These are phyloP conservation scores for Loris lydekkerianus DNA, from an alignment of 2,797 vertebrate species.

Conservation along the genomic window DNA sequence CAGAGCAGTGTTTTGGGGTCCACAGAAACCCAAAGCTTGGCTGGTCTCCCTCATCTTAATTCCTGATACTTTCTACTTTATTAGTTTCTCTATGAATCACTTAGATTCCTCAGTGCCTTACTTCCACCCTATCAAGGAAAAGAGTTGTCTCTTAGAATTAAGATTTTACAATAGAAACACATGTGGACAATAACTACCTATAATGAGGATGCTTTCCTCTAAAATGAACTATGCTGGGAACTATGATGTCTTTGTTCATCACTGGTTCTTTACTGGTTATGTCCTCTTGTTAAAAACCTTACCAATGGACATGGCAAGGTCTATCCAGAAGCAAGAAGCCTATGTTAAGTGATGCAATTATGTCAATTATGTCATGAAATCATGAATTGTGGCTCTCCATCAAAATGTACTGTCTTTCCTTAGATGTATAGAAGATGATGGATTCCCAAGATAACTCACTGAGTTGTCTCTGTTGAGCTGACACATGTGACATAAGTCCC, in stretches of 20 bases:
- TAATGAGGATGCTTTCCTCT: not conserved
- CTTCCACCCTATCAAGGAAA: not conserved
- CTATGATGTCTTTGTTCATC: not conserved
- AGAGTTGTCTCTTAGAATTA: not conserved
- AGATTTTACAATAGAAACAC: not conserved
- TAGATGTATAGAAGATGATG: not conserved
- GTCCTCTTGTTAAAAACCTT: not conserved
- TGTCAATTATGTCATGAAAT: constrained; percentile 32
- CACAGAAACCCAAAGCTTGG: not conserved
- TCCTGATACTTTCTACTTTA: not conserved
- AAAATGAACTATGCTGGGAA: not conserved
- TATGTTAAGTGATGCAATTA: not conserved
- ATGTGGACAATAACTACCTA: not conserved
- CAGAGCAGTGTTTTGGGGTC: not conserved
- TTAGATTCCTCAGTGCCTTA: not conserved
- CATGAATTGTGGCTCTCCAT: not conserved
- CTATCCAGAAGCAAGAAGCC: constrained; percentile 3
- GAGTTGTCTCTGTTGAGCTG: constrained; percentile 34
- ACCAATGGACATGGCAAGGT: not conserved
- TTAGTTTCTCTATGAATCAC: constrained; percentile 20
- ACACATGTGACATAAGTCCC: constrained; percentile 26
- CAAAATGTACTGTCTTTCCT: constrained; percentile 18
- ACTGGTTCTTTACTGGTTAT: not conserved
- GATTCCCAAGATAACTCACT: not conserved
- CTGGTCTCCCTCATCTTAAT: not conserved